Conservation (phyloP, 2,888 invertebrate genomes). For the Neoascia interrupta region DNA sequence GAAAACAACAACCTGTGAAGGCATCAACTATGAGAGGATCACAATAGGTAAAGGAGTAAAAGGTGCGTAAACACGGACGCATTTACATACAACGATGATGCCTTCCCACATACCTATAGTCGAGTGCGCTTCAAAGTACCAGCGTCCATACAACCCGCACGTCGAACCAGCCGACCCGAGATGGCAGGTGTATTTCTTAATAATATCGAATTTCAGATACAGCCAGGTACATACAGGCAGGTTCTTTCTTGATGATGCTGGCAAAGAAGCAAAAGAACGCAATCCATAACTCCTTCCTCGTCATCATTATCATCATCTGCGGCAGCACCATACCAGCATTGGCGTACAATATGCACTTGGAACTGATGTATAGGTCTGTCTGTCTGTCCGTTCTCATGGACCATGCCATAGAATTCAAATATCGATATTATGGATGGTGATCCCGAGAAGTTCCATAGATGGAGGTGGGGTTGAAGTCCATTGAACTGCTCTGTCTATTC, state of each 20-base stretch:
- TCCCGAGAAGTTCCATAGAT: constrained; percentile 42
- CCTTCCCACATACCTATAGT: constrained; percentile 42
- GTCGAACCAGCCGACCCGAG: constrained; percentile 26
- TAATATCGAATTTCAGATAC: constrained; percentile 58
- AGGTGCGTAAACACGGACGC: constrained; percentile 67
- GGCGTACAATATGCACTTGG: constrained; percentile 59
- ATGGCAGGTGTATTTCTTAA: constrained; percentile 68
- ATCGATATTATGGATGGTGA: constrained; percentile 60
- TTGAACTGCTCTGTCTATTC: constrained; percentile 62
- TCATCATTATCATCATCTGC: constrained; percentile 33
- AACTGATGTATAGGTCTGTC: constrained; percentile 46
- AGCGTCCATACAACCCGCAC: constrained; percentile 28
- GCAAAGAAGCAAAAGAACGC: constrained; percentile 33
- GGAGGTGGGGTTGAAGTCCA: constrained; percentile 64
- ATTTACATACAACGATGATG: constrained; percentile 53
- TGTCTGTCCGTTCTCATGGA: constrained; percentile 17
- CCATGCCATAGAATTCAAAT: constrained; percentile 51
- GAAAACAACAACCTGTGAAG: constrained; percentile 34
- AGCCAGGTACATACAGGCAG: neutral
- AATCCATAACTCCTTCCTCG: constrained; percentile 52
- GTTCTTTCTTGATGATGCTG: constrained; percentile 20
- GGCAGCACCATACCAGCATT: constrained; percentile 31
- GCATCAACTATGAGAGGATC: constrained; percentile 8
- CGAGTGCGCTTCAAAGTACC: constrained; percentile 38
- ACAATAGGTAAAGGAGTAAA: constrained; percentile 57